Evolutionary conservation across 1,140 invertebrate species (phyloP).

Genomic region (Drosophila virilis): DNA sequence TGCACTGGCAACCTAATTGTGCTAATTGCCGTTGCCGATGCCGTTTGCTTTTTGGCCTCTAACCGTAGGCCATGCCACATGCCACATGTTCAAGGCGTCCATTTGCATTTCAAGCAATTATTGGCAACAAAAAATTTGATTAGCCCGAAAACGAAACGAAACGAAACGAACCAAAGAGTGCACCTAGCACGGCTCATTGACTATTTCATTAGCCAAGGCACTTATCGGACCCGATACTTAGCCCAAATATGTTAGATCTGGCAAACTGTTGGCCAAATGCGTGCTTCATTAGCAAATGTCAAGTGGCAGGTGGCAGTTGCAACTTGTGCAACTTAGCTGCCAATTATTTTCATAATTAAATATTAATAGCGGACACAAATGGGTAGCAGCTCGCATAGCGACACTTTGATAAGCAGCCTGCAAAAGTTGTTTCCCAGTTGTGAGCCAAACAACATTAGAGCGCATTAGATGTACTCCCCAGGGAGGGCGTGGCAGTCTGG

Average conservation of each 20-base stretch:
- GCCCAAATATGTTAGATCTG: slow-evolving; percentile 12
- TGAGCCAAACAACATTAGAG: slow-evolving; percentile 78
- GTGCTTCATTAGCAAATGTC: slow-evolving; percentile 31
- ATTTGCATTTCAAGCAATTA: slow-evolving; percentile 83
- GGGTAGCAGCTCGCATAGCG: slow-evolving; percentile 34
- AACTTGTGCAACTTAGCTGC: slow-evolving; percentile 25
- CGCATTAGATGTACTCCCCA: slow-evolving; percentile 70
- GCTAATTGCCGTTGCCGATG: slow-evolving; percentile 72
- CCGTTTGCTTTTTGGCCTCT: slow-evolving; percentile 42
- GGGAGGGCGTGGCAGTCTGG: slow-evolving; percentile 6
- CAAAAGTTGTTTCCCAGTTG: slow-evolving; percentile 19
- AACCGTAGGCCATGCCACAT: slow-evolving; percentile 4
- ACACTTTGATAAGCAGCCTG: slow-evolving; percentile 50
- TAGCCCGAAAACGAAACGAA: slow-evolving; percentile 50
- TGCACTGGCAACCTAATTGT: slow-evolving; percentile 83
- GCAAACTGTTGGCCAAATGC: slow-evolving; percentile 19
- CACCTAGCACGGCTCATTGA: slow-evolving; percentile 55
- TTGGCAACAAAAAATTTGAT: slow-evolving; percentile 74
- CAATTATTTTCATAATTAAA: slow-evolving; percentile 79
- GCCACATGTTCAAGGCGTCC: slow-evolving; percentile 49
- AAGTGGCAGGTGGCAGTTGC: slow-evolving; percentile 30
- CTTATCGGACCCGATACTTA: background rate
- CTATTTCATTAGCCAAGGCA: slow-evolving; percentile 58
- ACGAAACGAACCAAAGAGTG: slow-evolving; percentile 41
- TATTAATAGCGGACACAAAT: slow-evolving; percentile 61